These are phyloP conservation scores for Tholera decimalis DNA, from an alignment of 2,888 invertebrate genomes.

Conservation along the genomic window DNA sequence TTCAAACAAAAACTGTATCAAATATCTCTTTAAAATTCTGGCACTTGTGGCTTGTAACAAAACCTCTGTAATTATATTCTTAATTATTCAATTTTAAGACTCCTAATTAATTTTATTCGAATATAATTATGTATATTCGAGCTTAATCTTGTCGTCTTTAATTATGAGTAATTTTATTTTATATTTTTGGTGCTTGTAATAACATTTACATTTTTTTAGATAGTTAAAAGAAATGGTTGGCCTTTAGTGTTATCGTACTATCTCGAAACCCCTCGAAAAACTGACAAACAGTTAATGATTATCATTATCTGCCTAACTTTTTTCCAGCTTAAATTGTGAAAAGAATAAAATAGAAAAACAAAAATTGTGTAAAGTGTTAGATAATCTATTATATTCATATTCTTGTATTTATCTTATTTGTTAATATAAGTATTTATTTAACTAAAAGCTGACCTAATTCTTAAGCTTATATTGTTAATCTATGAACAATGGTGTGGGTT, in stretches of 20 bases:
- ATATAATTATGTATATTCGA: conserved; percentile 48
- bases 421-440: no score
- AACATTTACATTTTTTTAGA: conserved; percentile 3
- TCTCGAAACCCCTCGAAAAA: neutral
- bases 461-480: no score
- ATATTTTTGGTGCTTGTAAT: neutral
- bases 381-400: no score
- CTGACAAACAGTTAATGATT: no score
- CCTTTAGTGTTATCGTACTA: neutral
- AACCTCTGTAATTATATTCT: conserved; percentile 49
- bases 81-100: conserved; percentile 53
- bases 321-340: no score
- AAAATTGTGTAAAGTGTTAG: no score
- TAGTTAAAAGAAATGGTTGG: neutral
- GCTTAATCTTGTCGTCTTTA: conserved; percentile 41
- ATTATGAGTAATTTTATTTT: conserved; percentile 22
- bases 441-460: no score
- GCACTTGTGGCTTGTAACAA: conserved; percentile 49
- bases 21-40: conserved; percentile 40
- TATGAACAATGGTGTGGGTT: no score
- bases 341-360: no score
- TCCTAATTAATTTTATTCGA: conserved; percentile 50
- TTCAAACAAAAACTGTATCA: conserved; percentile 20
- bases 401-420: no score
- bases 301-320: no score